Conservation (phyloP, 2,113 vertebrate genomes). For the Turdus rufiventris region DNA sequence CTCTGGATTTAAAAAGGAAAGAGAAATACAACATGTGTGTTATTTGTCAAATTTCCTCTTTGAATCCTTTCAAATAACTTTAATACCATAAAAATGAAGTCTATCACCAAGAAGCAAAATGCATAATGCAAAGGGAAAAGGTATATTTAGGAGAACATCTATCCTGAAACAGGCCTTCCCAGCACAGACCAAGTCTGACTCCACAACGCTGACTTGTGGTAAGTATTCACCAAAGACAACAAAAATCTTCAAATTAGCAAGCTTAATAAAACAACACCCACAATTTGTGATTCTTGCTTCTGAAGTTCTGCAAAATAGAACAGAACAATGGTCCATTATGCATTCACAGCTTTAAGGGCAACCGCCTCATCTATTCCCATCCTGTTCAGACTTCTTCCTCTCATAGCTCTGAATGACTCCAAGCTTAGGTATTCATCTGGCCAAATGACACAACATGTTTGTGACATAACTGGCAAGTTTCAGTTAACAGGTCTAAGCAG, state of each 20-base stretch:
- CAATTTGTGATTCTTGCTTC: background rate
- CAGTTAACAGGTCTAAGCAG: background rate
- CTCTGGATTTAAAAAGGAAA: slow-evolving; percentile 73
- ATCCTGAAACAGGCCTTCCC: background rate
- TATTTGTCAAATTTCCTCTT: background rate
- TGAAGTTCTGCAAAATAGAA: slow-evolving; percentile 10
- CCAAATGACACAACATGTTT: background rate
- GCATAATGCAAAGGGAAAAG: background rate
- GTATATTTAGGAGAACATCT: background rate
- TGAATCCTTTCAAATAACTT: background rate
- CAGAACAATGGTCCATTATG: background rate
- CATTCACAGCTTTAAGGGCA: background rate
- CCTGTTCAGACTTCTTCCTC: background rate
- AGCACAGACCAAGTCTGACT: background rate
- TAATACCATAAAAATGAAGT: background rate
- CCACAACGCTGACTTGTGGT: background rate
- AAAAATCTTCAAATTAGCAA: background rate
- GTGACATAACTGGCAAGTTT: background rate
- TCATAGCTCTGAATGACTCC: background rate
- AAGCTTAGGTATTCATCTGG: background rate
- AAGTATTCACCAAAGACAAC: background rate
- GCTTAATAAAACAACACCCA: background rate
- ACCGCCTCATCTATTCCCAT: background rate
- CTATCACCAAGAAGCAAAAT: background rate
- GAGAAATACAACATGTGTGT: background rate